These are phyloP conservation scores for Pediacus dermestoides DNA, from an alignment of 2,888 invertebrate genomes.

Conservation along the genomic window DNA sequence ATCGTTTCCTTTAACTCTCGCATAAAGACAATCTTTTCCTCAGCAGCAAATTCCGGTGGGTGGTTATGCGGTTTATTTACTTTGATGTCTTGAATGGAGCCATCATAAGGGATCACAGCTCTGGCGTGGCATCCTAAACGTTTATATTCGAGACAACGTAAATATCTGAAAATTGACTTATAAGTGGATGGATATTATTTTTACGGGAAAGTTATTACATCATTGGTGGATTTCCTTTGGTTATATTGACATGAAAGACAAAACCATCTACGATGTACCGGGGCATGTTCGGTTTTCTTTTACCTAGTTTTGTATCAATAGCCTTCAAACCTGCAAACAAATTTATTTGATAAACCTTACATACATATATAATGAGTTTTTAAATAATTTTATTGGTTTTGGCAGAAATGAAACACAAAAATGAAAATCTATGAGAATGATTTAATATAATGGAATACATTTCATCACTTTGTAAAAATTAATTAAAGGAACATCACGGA, in stretches of 20 bases:
- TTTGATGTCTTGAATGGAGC: slow-evolving; percentile 44
- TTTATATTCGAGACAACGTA: slow-evolving; percentile 46
- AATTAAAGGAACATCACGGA: slow-evolving; percentile 6
- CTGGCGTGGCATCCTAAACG: slow-evolving; percentile 46
- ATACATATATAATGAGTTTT: too few species aligned
- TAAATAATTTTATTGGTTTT: too few species aligned
- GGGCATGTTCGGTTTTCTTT: slow-evolving; percentile 44
- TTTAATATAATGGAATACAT: too few species aligned
- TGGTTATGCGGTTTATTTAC: slow-evolving; percentile 45
- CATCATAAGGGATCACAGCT: slow-evolving; percentile 44
- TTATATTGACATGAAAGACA: slow-evolving; percentile 48
- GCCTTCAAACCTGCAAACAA: slow-evolving; percentile 31
- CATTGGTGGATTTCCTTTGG: slow-evolving; percentile 46
- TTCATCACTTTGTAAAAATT: not conserved
- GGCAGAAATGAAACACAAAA: too few species aligned
- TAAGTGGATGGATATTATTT: not conserved
- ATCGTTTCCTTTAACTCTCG: slow-evolving; percentile 43
- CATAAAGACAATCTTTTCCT: slow-evolving; percentile 46
- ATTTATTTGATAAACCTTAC: too few species aligned
- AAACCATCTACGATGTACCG: slow-evolving; percentile 48
- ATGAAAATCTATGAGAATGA: too few species aligned
- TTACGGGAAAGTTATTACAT: slow-evolving; percentile 36
- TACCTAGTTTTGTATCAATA: slow-evolving; percentile 24
- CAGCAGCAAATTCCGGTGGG: slow-evolving; percentile 45
- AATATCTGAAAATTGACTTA: slow-evolving; percentile 39